Base-by-base conservation (phyloP, 2,797 vertebrate genomes). In the Clarias pachynema region DNA sequence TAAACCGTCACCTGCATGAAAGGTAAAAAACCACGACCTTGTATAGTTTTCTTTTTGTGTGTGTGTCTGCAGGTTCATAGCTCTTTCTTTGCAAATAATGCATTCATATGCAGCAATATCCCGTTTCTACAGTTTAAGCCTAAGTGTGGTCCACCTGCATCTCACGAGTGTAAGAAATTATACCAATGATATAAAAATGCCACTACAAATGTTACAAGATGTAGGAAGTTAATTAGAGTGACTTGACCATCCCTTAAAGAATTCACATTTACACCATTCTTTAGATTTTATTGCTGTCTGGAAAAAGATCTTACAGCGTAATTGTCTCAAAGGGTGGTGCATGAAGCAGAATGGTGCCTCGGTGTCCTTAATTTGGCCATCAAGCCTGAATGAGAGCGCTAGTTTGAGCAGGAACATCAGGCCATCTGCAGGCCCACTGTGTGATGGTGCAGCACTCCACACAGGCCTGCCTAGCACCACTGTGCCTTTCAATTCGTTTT, bases 401-500 rank as follows among this genome's bases (percentile, higher is more conserved):
- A 37, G 72, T 56, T 60, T 73, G 65, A 62, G 73, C 26, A 77
- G 78, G 68, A 83, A 86, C 81, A 83, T 57, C 75, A 84, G 68
- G 53, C 83, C 79, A 31, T 79, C 63, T 82, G 85, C 65, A 70
- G 73, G 81, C 74, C 81, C 73, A 86, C 85, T 85, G 86, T 86
- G 81, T 88, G 87, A 66, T 70, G 59, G 83, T 83, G 77, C 69
- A 85, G 74, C 80, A 84, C 85, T 85, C 80, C 56, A 66, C 69
- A 37, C 57, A 53, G 70, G 62, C 40, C 82, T 75, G 75, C 49
- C 87, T 77, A 82, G 66, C 83, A 82, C 83, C 85, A 78, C 77
- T 60, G 83, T 72, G 84, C 65, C 83, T 86, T 86, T 88, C 86
- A 88, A 85, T 90, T 86, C 82, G 84, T 83, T 86, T 88, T 86